phyloP scores from a whole-genome alignment of 2,113 vertebrate species.

The Notothenia rossii region DNA sequence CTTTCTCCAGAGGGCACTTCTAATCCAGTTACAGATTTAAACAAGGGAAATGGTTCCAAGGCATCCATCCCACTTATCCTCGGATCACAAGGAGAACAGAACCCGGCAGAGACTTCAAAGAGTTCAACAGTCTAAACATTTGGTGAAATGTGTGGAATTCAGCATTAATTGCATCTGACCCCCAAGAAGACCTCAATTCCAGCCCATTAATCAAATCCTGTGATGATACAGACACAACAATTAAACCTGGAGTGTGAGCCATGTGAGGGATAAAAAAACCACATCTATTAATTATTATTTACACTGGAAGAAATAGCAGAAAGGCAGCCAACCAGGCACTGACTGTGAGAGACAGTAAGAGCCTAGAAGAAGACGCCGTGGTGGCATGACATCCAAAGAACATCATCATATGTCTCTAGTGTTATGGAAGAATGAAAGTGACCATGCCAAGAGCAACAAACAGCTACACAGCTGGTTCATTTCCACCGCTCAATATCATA shows the following conservation, averaged over 20 bases:
- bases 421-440: slow-evolving; percentile 49
- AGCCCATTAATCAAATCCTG: slow-evolving; percentile 62
- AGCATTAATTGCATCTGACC: slow-evolving; percentile 71
- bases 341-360: neutral
- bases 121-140: slow-evolving; percentile 66
- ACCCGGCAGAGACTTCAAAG: slow-evolving; percentile 67
- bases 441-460: slow-evolving; percentile 55
- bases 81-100: slow-evolving; percentile 55
- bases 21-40: slow-evolving; percentile 75
- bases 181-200: slow-evolving; percentile 46
- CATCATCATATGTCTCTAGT: slow-evolving; percentile 52
- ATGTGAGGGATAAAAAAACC: slow-evolving; percentile 25
- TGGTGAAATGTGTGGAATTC: slow-evolving; percentile 70
- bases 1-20: slow-evolving; percentile 68
- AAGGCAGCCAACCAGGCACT: neutral
- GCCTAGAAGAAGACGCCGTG: slow-evolving; percentile 24
- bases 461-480: slow-evolving; percentile 19
- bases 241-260: slow-evolving; percentile 24
- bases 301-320: slow-evolving; percentile 21
- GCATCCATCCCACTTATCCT: slow-evolving; percentile 67
- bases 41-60: slow-evolving; percentile 70
- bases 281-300: slow-evolving; percentile 27
- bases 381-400: slow-evolving; percentile 39
- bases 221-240: slow-evolving; percentile 58
- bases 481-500: slow-evolving; percentile 26